Evolutionary conservation across 2,113 vertebrate species (phyloP).

Genomic region (Gallinago jamesoni): DNA sequence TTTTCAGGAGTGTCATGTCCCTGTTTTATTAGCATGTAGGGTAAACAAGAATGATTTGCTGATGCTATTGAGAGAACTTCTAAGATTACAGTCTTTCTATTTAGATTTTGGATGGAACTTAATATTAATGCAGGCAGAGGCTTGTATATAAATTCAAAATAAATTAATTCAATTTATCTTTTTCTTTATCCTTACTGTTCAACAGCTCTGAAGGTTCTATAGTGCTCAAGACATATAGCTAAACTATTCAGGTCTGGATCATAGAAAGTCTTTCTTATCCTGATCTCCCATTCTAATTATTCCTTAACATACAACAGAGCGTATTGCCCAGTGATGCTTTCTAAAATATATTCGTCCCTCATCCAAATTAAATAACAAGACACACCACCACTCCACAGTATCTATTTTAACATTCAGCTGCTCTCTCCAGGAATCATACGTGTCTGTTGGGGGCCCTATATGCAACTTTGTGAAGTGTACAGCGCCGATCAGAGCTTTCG

Average conservation of each 20-base stretch:
- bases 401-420: background rate
- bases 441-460: background rate
- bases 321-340: background rate
- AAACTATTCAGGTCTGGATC: constrained; percentile 39
- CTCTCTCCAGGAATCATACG: background rate
- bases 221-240: background rate
- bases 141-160: constrained; percentile 63
- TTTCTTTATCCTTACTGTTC: constrained; percentile 37
- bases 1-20: constrained; percentile 70
- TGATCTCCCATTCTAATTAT: constrained; percentile 27
- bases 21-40: constrained; percentile 69
- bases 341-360: background rate
- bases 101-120: constrained; percentile 66
- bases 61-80: constrained; percentile 67
- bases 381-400: background rate
- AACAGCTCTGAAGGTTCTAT: constrained; percentile 45
- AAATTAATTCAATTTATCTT: constrained; percentile 63
- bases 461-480: background rate
- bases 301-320: background rate
- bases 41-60: constrained; percentile 75
- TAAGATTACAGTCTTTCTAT: constrained; percentile 56
- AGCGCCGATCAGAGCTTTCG: background rate
- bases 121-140: constrained; percentile 68
- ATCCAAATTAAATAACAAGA: constrained; percentile 8
- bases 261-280: background rate